Evolutionary conservation across 2,113 vertebrate genomes (phyloP), one percentile per base, ranked within the genome.

Genomic region (Romanogobio albipinnatus): DNA sequence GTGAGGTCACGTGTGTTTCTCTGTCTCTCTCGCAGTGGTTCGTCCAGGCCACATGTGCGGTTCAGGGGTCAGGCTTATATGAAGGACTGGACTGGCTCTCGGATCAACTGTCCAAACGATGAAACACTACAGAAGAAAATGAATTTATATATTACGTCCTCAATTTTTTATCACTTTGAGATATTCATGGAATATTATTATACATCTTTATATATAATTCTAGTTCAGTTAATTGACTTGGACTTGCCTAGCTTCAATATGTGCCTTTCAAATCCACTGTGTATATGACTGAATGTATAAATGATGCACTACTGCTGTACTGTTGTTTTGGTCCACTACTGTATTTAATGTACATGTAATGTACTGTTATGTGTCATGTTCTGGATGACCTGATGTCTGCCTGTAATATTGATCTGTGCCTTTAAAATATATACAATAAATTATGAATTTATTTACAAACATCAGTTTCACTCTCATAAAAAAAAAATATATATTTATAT

Each of bases 21-120:
- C 2, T 81, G 5, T 80, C n/a, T 78, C 9, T 80, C 39, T 83
- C 13, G 89, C 93, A 97, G 96, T 97, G 96, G 96, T 96, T 96
- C 75, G 94, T 96, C 90, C 96, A 97, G 93, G 93, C 95, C 70
- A 96, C 96, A 86, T 97, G 96, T 90, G 96, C 96, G 87, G 96
- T 95, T n/a, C 95, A 96, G 94, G 96, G 96, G 90, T 94, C 94
- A 22, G 96, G 96, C 88, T 95, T 97, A 92, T 96, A 96, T 90
- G 96, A 97, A 92, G 96, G 96, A 91, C 95, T 97, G 85, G 96
- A 97, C 92, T 97, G 96, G 96, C 95, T 97, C 90, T 96, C 96
- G 91, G 94, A 94, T 84, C 95, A 97, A 90, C 94, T 97, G 88
- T 96, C 96, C 89, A 96, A 96, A 92, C 94, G 93, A 91, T 97